Evolutionary conservation across 2,797 vertebrate genomes (phyloP).

Genomic region (Halcyon badia): DNA sequence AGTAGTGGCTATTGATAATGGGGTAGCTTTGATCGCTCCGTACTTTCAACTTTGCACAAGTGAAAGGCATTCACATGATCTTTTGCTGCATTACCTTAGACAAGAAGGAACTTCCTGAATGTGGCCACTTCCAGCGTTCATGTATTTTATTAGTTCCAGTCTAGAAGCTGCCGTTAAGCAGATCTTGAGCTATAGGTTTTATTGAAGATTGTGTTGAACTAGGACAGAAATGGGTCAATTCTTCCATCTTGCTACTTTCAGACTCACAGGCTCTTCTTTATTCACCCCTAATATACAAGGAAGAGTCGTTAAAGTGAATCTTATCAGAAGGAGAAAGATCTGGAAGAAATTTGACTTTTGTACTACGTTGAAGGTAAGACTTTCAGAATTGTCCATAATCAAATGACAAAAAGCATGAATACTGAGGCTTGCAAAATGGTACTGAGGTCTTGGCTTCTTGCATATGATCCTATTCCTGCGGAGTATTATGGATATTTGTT

Average conservation of each 20-base stretch:
- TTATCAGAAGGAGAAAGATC: background rate
- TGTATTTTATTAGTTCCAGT: background rate
- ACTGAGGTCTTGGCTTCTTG: background rate
- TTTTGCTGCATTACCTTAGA: background rate
- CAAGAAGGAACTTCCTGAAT: background rate
- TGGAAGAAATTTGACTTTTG: background rate
- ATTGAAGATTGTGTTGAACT: background rate
- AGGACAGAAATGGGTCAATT: background rate
- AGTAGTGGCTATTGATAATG: background rate
- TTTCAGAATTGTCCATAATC: background rate
- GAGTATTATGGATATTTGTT: background rate
- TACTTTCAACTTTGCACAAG: background rate
- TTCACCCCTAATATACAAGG: background rate
- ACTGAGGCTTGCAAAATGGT: background rate
- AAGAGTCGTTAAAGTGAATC: slow-evolving; percentile 27
- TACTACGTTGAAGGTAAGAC: background rate
- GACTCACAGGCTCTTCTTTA: slow-evolving; percentile 16
- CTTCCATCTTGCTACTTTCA: slow-evolving; percentile 20
- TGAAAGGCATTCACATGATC: background rate
- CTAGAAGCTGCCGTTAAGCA: background rate
- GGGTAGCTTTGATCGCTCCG: background rate
- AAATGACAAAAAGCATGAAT: background rate
- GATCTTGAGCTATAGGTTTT: background rate
- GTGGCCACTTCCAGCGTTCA: background rate
- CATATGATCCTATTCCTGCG: background rate